Percentiles rank a stretch among this genome's conserved stretches.
Evolutionary conservation across 2,888 invertebrate genomes (phyloP).

Genomic region (Harpalus rubripes): DNA sequence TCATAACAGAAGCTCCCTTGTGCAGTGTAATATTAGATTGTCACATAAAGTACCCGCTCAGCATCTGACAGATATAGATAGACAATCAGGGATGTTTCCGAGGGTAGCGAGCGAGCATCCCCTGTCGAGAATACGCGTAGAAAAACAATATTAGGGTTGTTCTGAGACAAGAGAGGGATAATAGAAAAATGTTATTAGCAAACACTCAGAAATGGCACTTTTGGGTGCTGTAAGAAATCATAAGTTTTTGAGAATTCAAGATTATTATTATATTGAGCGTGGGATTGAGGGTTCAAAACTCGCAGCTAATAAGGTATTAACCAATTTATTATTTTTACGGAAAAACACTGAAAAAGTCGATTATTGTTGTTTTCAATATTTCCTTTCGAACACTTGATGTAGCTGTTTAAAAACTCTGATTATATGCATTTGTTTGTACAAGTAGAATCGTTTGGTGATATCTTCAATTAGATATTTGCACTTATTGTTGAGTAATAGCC

Average conservation of each 20-base stretch:
- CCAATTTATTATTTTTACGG: background rate
- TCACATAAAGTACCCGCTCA: constrained; percentile 36
- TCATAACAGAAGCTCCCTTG: background rate
- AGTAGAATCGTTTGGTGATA: too few species aligned
- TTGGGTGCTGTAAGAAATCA: constrained; percentile 7
- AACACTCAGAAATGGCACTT: constrained; percentile 19
- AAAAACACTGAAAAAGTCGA: too few species aligned
- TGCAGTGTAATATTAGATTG: constrained; percentile 43
- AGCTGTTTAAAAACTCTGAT: too few species aligned
- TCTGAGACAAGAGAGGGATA: constrained; percentile 5
- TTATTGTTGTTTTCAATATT: too few species aligned
- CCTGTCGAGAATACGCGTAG: constrained; percentile 13
- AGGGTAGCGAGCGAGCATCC: background rate
- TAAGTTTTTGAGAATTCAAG: constrained; percentile 21
- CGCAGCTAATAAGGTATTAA: background rate
- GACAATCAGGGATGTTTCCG: constrained; percentile 16
- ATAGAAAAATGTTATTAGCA: constrained; percentile 52
- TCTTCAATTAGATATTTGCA: too few species aligned
- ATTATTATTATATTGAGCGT: background rate
- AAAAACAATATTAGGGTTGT: constrained; percentile 54
- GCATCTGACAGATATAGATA: constrained; percentile 49
- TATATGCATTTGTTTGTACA: too few species aligned
- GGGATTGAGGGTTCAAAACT: too few species aligned
- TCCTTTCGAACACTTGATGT: too few species aligned
- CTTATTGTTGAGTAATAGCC: too few species aligned